Base-by-base conservation (phyloP, 2,797 vertebrate genomes). In the Enoplosus armatus region DNA sequence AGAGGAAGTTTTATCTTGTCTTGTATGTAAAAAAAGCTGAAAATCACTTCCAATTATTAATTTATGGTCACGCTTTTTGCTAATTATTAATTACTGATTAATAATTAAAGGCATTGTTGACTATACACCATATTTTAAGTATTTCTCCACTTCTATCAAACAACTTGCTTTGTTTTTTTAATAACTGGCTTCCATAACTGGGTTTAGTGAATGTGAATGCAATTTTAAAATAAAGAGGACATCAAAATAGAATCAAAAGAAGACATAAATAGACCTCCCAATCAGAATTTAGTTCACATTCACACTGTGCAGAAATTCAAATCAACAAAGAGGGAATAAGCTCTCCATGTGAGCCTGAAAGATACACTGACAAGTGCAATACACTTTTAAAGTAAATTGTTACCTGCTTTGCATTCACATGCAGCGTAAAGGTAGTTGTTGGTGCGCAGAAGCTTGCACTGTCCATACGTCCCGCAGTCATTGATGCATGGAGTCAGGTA, bases 381-480 rank as follows among this genome's bases (percentile, higher is more conserved):
- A 5, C 20, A 54, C n/a, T 22, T 11, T 26, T 5, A 24, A 53
- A 72, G 37, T 12, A 37, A 48, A 33, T 1, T 9, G 3, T 85
- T 85, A 99, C 98, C 98, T 84, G 98, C 98, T 96, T 98, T 98
- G 95, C 98, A 99, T 95, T 99, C 98, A 83, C 98, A 99, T 41
- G 98, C 98, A 0, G 98, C 98, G 0, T 98, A 99, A 88, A 99
- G 94, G 91, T 98, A 99, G 95, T 98, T 99, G 94, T 98, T 98
- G 75, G 98, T 98, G 84, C 98, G 97, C 77, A 99, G 95, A 10
- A 99, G 97, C 87, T 99, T 99, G 96, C 98, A 99, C 93, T 99
- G 98, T 48, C 98, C 98, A 0, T 99, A 99, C 0, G 97, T 96
- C 65, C 98, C 98, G 0, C 98, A 99, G 95, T 99, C 98, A 0